phyloP scores from a whole-genome alignment of 2,113 vertebrate genomes.

The Muntiacus reevesi region DNA sequence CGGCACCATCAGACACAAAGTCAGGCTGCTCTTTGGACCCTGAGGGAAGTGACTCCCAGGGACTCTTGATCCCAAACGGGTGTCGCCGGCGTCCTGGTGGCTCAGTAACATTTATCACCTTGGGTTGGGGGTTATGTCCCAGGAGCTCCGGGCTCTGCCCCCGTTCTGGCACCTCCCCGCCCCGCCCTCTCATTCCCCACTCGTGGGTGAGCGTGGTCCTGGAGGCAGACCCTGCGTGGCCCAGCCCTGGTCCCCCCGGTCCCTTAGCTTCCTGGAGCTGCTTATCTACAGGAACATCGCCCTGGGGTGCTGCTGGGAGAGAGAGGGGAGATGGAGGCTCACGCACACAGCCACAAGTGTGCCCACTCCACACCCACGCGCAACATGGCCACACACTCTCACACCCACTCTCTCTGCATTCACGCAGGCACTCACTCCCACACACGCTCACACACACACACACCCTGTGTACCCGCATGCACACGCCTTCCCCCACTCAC shows the following conservation, averaged over 20 bases:
- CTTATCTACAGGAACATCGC: rapidly evolving
- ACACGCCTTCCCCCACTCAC: neutral
- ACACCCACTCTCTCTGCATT: neutral
- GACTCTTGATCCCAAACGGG: rapidly evolving
- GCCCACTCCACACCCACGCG: neutral
- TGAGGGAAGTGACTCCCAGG: no score
- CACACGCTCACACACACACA: neutral
- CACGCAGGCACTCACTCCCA: neutral
- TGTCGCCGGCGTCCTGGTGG: rapidly evolving
- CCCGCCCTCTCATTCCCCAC: rapidly evolving
- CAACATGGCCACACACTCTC: neutral
- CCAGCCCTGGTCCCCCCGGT: neutral
- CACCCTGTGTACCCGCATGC: neutral
- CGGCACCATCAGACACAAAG: neutral
- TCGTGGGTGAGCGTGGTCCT: neutral
- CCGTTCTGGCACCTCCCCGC: neutral
- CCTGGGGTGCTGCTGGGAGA: neutral
- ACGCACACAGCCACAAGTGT: neutral
- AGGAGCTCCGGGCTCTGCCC: neutral
- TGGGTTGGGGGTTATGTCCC: neutral
- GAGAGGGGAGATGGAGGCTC: neutral
- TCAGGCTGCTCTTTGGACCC: no score
- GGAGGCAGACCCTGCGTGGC: neutral
- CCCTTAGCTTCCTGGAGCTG: neutral
- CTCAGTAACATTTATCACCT: neutral